Percentiles rank a stretch among this genome's conserved stretches.
Evolutionary conservation across 2,888 invertebrate species (phyloP).

Genomic region (Chrysolina americana): DNA sequence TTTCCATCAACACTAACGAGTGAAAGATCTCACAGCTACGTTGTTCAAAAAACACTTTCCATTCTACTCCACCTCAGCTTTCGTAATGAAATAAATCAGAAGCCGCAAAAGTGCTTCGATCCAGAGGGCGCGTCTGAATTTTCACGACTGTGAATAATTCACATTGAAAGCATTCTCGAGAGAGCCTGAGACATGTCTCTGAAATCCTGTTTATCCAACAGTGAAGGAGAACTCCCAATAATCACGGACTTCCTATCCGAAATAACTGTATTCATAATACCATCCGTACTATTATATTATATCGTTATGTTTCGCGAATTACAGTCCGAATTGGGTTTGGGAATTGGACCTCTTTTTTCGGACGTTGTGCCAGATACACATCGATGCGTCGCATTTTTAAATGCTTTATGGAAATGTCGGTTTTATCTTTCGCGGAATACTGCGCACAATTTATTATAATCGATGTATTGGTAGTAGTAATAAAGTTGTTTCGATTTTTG

Average conservation of each 20-base stretch:
- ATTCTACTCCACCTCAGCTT: background rate
- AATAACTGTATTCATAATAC: slow-evolving; percentile 30
- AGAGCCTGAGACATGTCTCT: background rate
- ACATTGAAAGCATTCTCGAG: background rate
- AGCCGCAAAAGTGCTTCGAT: background rate
- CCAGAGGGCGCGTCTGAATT: background rate
- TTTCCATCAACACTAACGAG: too few relatives aligned
- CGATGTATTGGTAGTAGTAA: slow-evolving; percentile 1
- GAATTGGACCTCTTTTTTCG: slow-evolving; percentile 23
- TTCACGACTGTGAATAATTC: slow-evolving; percentile 13
- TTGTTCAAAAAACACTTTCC: background rate
- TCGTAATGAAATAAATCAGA: background rate
- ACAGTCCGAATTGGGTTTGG: slow-evolving; percentile 3
- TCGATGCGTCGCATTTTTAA: slow-evolving; percentile 27
- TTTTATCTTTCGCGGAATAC: slow-evolving; percentile 2
- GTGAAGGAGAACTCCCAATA: background rate
- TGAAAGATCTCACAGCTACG: too few relatives aligned
- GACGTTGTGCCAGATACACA: slow-evolving; percentile 17
- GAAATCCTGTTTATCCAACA: background rate
- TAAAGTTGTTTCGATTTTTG: slow-evolving; percentile 16
- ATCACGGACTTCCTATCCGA: slow-evolving; percentile 2
- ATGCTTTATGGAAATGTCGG: slow-evolving; percentile 21
- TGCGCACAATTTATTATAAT: slow-evolving; percentile 16
- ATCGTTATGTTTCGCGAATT: background rate
- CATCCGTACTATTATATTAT: slow-evolving; percentile 2